Evolutionary conservation across 2,888 invertebrate genomes (phyloP), one percentile per base, ranked within the genome.

Genomic region (Macaria liturata): DNA sequence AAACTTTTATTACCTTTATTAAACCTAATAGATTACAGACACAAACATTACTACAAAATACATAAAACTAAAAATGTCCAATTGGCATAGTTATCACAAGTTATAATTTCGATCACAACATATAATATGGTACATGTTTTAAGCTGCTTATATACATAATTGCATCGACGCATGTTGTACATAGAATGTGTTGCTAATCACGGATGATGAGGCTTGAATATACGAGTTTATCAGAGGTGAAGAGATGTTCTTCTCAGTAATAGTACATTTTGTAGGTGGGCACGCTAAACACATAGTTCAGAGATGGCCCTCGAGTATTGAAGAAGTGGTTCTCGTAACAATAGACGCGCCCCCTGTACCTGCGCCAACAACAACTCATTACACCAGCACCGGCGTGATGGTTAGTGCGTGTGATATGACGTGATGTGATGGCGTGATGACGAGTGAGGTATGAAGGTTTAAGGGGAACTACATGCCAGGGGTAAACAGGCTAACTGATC

Each of bases 271-370:
- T 90, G 82, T 91, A 91, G 65, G 88, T 89, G 67, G 91, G 91
- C 54, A 91, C 88, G 76, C 91, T 91, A 86, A 91, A 91, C 62
- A 91, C 88, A 84, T 91, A 91, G 84, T 91, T 89, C 78, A 91
- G 74, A 66, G 87, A 82, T 57, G 84, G 80, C 78, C 91, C 91
- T 72, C 91, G 82, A 71, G 88, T 82, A 81, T 90, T 87, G 91
- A 91, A 91, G 90, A 91, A 91, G 89, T 91, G 91, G 83, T 90
- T 91, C 86, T 91, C 89, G 90, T 91, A 91, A 84, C 84, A 83
- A 91, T 91, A 91, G 60, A 87, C 90, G 73, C 91, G 91, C 79
- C 89, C 91, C 80, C 89, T 91, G 91, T 91, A 91, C 91, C 91
- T 91, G 91, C 81, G 86, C 84, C 84, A 91, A 91, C 72, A 89